These are phyloP conservation scores for Herminia tarsipennalis DNA, from an alignment of 2,888 invertebrate genomes.

Conservation along the genomic window DNA sequence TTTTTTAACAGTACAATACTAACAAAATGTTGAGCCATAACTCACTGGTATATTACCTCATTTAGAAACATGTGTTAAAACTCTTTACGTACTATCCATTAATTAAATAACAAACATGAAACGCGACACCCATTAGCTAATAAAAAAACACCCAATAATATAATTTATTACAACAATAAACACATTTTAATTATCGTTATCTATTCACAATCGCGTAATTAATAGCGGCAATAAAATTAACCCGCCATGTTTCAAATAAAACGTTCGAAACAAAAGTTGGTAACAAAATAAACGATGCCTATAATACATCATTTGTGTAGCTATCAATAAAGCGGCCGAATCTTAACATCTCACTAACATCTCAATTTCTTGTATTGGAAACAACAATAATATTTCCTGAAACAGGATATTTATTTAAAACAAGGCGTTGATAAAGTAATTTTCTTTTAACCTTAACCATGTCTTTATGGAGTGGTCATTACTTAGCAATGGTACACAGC, in stretches of 20 bases:
- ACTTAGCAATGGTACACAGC: conserved; percentile 85
- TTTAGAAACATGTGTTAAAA: conserved; percentile 34
- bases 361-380: conserved; percentile 84
- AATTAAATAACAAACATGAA: conserved; percentile 35
- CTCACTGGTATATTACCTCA: conserved; percentile 12
- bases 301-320: conserved; percentile 81
- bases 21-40: neutral
- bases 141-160: conserved; percentile 38
- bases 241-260: conserved; percentile 55
- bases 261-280: conserved; percentile 53
- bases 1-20: too few relatives aligned
- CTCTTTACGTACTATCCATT: conserved; percentile 21
- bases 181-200: conserved; percentile 56
- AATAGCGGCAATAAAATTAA: conserved; percentile 61
- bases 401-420: conserved; percentile 86
- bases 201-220: conserved; percentile 56
- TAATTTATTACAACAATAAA: conserved; percentile 47
- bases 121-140: conserved; percentile 36
- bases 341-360: conserved; percentile 80
- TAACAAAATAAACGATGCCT: conserved; percentile 69
- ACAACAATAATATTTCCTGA: conserved; percentile 85
- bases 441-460: conserved; percentile 86
- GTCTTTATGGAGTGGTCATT: conserved; percentile 86
- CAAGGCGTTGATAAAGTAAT: conserved; percentile 86
- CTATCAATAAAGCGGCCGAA: conserved; percentile 81